Conservation (phyloP, 2,797 vertebrate genomes). For the Sebastes vulpes region DNA sequence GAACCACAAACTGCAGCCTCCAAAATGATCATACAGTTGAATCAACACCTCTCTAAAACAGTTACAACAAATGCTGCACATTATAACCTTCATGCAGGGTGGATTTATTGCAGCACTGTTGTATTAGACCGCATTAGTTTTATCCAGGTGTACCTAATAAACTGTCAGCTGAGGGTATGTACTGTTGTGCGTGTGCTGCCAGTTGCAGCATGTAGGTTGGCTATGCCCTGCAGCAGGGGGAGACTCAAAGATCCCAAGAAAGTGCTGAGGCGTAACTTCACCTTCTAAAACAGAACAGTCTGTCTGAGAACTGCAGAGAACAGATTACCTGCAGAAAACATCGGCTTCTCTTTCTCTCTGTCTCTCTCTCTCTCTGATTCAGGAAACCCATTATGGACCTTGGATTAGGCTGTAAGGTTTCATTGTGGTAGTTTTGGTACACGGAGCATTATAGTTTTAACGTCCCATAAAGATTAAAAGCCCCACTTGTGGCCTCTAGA, state of each 20-base stretch:
- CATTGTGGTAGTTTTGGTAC: neutral
- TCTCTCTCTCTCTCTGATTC: neutral
- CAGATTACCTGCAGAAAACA: constrained; percentile 23
- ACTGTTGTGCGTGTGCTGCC: neutral
- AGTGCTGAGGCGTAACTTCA: constrained; percentile 37
- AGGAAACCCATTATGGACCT: neutral
- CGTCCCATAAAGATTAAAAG: constrained; percentile 3
- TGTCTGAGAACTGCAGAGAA: constrained; percentile 24
- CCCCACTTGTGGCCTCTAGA: neutral
- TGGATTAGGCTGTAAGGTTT: neutral
- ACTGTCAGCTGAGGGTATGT: neutral
- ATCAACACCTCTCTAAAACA: too few relatives aligned
- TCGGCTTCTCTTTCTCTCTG: neutral
- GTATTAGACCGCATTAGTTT: neutral
- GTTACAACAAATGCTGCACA: neutral
- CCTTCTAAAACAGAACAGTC: constrained; percentile 6
- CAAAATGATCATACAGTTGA: neutral
- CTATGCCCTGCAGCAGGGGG: constrained; percentile 18
- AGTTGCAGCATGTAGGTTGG: constrained; percentile 19
- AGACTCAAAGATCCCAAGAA: constrained; percentile 10
- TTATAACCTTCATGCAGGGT: neutral
- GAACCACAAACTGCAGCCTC: neutral
- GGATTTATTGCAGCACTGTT: neutral
- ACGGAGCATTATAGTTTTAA: neutral
- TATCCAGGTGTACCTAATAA: neutral